Percentiles rank a stretch among this genome's conserved stretches.
Conservation (phyloP, 2,113 vertebrate species). For the Hippopotamus amphibius region DNA sequence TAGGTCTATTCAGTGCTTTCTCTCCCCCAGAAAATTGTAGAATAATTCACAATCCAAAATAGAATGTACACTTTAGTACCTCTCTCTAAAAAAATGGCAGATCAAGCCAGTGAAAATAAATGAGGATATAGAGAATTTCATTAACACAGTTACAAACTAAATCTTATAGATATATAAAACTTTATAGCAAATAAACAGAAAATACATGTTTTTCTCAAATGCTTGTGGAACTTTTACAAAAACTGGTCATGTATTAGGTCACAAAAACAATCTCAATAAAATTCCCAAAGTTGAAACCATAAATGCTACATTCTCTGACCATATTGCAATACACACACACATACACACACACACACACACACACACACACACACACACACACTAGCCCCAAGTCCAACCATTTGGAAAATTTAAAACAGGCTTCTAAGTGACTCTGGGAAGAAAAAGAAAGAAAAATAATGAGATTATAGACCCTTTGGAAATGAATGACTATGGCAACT, state of each 20-base stretch:
- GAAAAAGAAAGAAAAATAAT: slow-evolving; percentile 34
- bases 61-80: neutral
- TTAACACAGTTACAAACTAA: slow-evolving; percentile 40
- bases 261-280: slow-evolving; percentile 10
- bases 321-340: neutral
- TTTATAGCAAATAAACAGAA: slow-evolving; percentile 28
- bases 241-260: neutral
- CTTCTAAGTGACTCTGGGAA: neutral
- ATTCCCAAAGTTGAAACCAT: slow-evolving; percentile 28
- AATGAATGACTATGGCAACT: slow-evolving; percentile 21
- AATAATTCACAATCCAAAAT: slow-evolving; percentile 53
- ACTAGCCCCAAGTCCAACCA: neutral
- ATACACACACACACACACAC: neutral
- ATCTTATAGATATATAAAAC: neutral
- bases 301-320: neutral
- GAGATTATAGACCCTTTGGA: slow-evolving; percentile 7
- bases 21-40: neutral
- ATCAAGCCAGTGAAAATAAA: slow-evolving; percentile 37
- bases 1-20: neutral
- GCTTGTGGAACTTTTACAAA: neutral
- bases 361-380: neutral
- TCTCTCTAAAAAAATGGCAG: slow-evolving; percentile 12
- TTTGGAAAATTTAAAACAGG: neutral
- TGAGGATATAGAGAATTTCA: slow-evolving; percentile 1
- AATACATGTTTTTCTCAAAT: slow-evolving; percentile 51